Evolutionary conservation across 2,113 vertebrate genomes (phyloP).

Genomic region (Hippolais icterina): DNA sequence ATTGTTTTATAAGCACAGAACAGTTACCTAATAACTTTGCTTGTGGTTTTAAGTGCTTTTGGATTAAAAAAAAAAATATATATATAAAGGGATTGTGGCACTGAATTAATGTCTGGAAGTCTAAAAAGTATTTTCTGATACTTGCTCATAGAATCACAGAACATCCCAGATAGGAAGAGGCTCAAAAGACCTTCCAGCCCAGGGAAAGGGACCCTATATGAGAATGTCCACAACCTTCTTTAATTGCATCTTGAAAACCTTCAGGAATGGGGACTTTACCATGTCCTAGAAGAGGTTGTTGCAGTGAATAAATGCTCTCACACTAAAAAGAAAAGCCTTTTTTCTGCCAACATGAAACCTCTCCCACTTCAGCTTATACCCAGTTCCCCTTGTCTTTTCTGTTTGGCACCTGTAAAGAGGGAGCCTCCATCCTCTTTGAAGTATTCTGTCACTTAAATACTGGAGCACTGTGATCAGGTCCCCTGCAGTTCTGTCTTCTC

Average conservation of each 20-base stretch:
- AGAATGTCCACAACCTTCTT: background rate
- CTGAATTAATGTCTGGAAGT: background rate
- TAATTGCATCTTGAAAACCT: background rate
- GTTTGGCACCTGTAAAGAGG: background rate
- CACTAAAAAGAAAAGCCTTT: background rate
- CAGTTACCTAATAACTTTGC: background rate
- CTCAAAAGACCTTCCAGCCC: background rate
- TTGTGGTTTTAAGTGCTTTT: background rate
- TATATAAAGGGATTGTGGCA: background rate
- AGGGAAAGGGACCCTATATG: background rate
- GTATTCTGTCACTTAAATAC: background rate
- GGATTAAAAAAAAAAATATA: background rate
- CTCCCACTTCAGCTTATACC: background rate
- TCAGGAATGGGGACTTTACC: background rate
- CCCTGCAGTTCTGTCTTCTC: background rate
- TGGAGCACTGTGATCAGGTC: too few species aligned
- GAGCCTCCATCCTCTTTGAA: background rate
- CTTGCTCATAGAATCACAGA: background rate
- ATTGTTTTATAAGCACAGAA: background rate
- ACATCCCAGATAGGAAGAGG: accelerated
- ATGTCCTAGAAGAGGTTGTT: background rate
- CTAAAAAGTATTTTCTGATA: background rate
- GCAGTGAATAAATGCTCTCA: background rate
- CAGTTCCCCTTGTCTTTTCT: background rate
- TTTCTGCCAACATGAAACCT: background rate